Evolutionary conservation across 2,113 vertebrate genomes (phyloP).

Genomic region (Turnix velox): DNA sequence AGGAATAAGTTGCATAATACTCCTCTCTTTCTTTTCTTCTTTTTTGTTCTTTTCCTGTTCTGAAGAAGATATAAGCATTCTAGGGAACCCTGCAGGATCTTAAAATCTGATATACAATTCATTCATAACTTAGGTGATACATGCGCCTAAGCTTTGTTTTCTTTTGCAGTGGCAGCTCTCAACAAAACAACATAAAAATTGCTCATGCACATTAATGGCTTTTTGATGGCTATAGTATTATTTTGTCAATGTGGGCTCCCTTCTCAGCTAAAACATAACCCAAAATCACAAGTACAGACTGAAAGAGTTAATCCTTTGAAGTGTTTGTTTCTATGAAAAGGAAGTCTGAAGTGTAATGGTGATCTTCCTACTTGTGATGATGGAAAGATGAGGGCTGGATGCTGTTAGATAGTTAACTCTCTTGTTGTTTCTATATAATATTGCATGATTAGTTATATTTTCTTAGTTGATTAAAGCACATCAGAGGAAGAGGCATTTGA

Average conservation of each 20-base stretch:
- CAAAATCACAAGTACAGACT: not conserved
- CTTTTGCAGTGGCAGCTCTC: not conserved
- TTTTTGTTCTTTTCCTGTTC: not conserved
- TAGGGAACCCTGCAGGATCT: not conserved
- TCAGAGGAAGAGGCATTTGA: not conserved
- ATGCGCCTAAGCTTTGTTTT: not conserved
- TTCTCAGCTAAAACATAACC: not conserved
- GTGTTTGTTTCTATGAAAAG: not conserved
- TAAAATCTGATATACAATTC: not conserved
- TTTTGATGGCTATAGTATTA: not conserved
- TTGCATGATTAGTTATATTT: not conserved
- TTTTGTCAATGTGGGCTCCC: not conserved
- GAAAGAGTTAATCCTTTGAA: not conserved
- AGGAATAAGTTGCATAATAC: not conserved
- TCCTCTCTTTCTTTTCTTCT: not conserved
- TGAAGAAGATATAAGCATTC: not conserved
- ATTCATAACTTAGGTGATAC: not conserved
- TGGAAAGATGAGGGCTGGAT: not conserved
- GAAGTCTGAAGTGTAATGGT: not conserved
- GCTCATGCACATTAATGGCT: not conserved
- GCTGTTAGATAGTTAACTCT: not conserved
- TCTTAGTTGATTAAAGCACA: not conserved
- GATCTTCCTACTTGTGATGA: not conserved
- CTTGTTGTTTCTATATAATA: not conserved
- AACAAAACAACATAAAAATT: not conserved